phyloP scores from a whole-genome alignment of 2,797 vertebrate species.

The Iguana delicatissima region DNA sequence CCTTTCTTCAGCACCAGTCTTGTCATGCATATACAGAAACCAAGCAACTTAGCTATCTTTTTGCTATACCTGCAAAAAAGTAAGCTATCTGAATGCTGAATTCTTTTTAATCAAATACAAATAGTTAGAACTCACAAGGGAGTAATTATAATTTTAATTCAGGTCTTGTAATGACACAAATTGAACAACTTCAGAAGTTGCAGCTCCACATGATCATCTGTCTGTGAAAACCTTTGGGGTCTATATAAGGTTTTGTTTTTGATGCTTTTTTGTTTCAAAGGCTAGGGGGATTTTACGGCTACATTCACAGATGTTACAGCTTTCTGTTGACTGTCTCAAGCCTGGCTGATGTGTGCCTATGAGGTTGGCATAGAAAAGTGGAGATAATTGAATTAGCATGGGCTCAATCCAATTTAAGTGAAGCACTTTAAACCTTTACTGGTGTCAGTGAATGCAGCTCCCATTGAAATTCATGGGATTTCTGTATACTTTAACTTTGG shows the following conservation, averaged over 20 bases:
- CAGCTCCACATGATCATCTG: slow-evolving; percentile 66
- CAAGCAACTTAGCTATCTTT: neutral
- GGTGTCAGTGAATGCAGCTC: neutral
- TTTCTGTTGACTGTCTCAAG: slow-evolving; percentile 48
- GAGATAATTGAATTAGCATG: slow-evolving; percentile 4
- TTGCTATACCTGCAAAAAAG: slow-evolving; percentile 8
- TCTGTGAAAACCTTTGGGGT: slow-evolving; percentile 68
- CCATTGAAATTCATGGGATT: neutral
- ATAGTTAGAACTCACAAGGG: slow-evolving; percentile 63
- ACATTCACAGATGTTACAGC: slow-evolving; percentile 38
- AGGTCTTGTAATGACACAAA: slow-evolving; percentile 74
- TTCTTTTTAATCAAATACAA: slow-evolving; percentile 57
- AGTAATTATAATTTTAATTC: slow-evolving; percentile 75
- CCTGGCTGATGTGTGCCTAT: neutral
- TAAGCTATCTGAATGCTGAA: slow-evolving; percentile 59
- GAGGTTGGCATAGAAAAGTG: slow-evolving; percentile 52
- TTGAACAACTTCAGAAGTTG: slow-evolving; percentile 60
- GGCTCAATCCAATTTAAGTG: neutral
- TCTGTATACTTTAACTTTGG: neutral
- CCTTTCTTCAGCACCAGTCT: neutral
- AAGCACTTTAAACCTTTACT: neutral
- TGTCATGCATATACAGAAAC: too few relatives aligned
- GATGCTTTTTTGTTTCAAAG: slow-evolving; percentile 63
- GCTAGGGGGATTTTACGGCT: slow-evolving; percentile 57
- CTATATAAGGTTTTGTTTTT: slow-evolving; percentile 64